A percentile compares a stretch with the other conserved stretches of the same genome.
Conservation (phyloP, 2,797 vertebrate genomes). For the Brachyalestes nurse region DNA sequence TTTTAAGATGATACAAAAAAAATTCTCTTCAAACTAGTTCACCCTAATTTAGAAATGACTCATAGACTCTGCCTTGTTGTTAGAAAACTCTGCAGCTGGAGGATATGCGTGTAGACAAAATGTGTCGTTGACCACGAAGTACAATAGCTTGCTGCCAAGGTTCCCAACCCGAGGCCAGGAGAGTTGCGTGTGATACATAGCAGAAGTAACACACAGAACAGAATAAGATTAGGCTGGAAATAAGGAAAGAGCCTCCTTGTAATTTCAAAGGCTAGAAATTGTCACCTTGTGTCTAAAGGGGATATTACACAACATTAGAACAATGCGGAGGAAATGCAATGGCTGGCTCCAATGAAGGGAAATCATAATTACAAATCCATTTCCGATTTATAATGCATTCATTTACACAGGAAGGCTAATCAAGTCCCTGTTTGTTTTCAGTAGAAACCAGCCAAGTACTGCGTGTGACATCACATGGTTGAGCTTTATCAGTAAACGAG, state of each 20-base stretch:
- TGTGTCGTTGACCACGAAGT: neutral
- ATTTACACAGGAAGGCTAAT: neutral
- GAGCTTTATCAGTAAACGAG: conserved; percentile 14
- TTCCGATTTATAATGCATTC: neutral
- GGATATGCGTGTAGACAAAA: neutral
- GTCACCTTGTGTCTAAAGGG: neutral
- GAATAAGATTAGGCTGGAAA: neutral
- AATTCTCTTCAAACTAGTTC: neutral
- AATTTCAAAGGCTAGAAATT: neutral
- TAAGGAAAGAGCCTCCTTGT: neutral
- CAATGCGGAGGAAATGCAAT: neutral
- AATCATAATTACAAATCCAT: neutral
- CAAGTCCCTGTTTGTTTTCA: neutral
- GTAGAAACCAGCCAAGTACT: conserved; percentile 2
- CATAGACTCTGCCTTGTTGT: neutral
- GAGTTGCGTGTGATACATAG: neutral
- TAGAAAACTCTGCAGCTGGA: neutral
- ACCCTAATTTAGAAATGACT: neutral
- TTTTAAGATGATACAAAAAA: neutral
- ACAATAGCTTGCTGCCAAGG: neutral
- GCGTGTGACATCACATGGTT: neutral
- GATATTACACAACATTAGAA: neutral
- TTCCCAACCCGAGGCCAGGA: neutral
- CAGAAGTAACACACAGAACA: neutral
- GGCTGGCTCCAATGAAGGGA: neutral